Base-by-base conservation (phyloP, 2,113 vertebrate genomes). In the Tragelaphus strepsiceros region DNA sequence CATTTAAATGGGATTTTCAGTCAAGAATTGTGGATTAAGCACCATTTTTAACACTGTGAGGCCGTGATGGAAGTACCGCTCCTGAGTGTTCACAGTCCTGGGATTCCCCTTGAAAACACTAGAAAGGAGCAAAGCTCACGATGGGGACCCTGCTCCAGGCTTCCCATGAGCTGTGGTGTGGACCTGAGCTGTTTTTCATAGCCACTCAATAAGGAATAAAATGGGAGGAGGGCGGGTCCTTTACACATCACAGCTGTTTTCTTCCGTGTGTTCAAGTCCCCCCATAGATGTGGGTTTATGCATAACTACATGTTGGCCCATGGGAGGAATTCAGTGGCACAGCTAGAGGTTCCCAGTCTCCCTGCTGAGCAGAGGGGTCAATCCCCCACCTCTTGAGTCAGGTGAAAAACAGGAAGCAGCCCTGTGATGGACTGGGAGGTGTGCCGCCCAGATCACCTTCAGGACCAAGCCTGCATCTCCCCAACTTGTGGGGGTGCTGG, bases 371-470 rank as follows among this genome's bases (percentile, higher is more conserved):
- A 39, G 58, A 88, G 39, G 49, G 32, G 19, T 26, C 74, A 2
- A 11, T 32, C 19, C 1, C 7, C 39, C 2, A 56, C 12, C n/a
- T 54, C 17, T 43, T 17, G 9, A 87, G 22, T 35, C 43, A 32
- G 6, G 64, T 28, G 43, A 61, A 7, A 84, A n/a, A 67, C 1
- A 8, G 82, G 46, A 46, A 46, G 6, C 51, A 43, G 64, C 2
- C 26, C 19, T 32, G 19, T 3, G 16, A 43, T 14, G 12, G 49
- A 19, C 2, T 11, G 6, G 4, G 35, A 6, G 35, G 21, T 7
- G 0, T 0, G 8, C 46, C 2, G 13, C 35, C 64, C 21, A 2
- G 24, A 39, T n/a, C 2, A 3, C 46, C 43, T n/a, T 56, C 39
- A 32, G 71, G 82, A 64, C 46, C 26, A 22, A 21, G 81, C 13